Evolutionary conservation across 2,797 vertebrate genomes (phyloP).

Genomic region (Myotis planiceps): DNA sequence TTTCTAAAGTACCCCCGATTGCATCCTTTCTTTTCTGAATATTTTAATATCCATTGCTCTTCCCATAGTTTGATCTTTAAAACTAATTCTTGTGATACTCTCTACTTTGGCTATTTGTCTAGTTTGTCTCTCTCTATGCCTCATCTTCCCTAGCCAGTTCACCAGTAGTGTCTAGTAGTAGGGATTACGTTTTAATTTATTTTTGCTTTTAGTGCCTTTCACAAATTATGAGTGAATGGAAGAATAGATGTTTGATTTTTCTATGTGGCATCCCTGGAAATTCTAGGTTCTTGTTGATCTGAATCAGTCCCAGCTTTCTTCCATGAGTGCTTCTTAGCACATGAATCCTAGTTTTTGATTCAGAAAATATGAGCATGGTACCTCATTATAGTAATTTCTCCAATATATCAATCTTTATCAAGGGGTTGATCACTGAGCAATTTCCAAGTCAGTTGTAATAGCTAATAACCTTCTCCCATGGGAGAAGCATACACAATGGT

Average conservation of each 20-base stretch:
- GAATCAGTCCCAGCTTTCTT: background rate
- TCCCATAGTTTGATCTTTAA: background rate
- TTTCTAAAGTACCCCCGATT: background rate
- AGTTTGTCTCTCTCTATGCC: background rate
- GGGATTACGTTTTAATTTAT: background rate
- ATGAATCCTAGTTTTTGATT: background rate
- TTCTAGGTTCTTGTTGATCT: background rate
- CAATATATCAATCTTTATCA: background rate
- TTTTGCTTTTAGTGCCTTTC: background rate
- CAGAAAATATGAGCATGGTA: background rate
- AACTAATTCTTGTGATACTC: background rate
- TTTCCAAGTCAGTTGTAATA: background rate
- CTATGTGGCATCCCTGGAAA: background rate
- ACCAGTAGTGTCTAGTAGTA: background rate
- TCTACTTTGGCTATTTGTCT: background rate
- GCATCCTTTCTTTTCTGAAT: background rate
- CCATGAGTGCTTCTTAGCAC: background rate
- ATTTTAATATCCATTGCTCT: background rate
- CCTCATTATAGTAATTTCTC: background rate
- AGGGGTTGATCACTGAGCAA: background rate
- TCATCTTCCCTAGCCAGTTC: background rate
- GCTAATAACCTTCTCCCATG: background rate
- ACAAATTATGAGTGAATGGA: background rate
- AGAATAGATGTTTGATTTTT: background rate
- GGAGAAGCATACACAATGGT: background rate